Evolutionary conservation across 2,888 invertebrate species (phyloP).

Genomic region (Drosophila borborema): DNA sequence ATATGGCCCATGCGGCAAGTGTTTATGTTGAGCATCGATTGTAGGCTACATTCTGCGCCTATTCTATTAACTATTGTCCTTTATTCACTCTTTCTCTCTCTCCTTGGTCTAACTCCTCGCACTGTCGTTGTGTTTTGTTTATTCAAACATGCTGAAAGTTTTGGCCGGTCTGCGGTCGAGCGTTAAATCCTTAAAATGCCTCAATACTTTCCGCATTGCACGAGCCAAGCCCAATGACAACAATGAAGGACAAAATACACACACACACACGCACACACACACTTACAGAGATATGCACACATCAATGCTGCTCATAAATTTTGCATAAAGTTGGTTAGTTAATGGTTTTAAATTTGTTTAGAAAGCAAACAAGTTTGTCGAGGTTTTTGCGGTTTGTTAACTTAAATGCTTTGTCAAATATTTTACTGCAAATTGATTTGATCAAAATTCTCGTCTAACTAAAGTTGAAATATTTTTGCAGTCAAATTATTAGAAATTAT

Average conservation of each 20-base stretch:
- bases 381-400: conserved; percentile 38
- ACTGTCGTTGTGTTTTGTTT: conserved; percentile 56
- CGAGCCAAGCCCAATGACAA: conserved; percentile 41
- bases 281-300: background rate
- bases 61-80: conserved; percentile 18
- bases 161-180: conserved; percentile 54
- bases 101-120: background rate
- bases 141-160: conserved; percentile 64
- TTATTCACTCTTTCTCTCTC: background rate
- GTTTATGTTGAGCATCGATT: conserved; percentile 47
- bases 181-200: conserved; percentile 74
- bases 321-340: conserved; percentile 64
- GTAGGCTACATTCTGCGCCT: conserved; percentile 14
- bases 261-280: conserved; percentile 17
- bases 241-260: conserved; percentile 23
- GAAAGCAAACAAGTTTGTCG: conserved; percentile 31
- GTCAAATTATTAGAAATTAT: too few relatives aligned
- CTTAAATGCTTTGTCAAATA: conserved; percentile 45
- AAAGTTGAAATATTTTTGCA: conserved; percentile 7
- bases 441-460: background rate
- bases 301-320: conserved; percentile 61
- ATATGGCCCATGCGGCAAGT: conserved; percentile 10
- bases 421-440: conserved; percentile 37
- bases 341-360: conserved; percentile 74
- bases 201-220: conserved; percentile 61